Base-by-base conservation (phyloP, 2,888 invertebrate genomes). In the Sphaerophoria taeniata region DNA sequence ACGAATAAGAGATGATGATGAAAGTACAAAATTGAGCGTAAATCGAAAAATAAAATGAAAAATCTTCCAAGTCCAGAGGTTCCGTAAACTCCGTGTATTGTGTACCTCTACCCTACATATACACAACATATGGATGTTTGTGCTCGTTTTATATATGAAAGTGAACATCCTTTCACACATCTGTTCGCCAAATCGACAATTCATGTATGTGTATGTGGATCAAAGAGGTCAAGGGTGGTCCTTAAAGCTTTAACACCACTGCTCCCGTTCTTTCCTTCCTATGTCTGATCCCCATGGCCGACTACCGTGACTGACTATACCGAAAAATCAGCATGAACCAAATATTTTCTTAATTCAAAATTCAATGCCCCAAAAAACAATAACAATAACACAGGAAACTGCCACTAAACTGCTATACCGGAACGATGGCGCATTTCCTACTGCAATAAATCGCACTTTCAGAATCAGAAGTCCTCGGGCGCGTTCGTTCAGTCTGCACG, bases 391-490 rank as follows among this genome's bases (percentile, higher is more conserved):
- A 73, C 53, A 73, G 85, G 85, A 85, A 84, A 84, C 80, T 76
- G 75, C 75, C 80, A 85, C 81, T 85, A 81, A 81, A n/a, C n/a
- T n/a, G n/a, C n/a, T n/a, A n/a, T n/a, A n/a, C n/a, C n/a, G n/a
- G n/a, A n/a, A n/a, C n/a, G n/a, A 85, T 85, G 85, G 85, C 73
- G 85, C 85, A 85, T 85, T 81, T 81, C 85, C 85, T 81, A 63
- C 47, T 56, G 85, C 85, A 77, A 85, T 85, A 85, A 85, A 85
- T 85, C 76, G 81, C 81, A 70, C 70, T 76, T 72, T 69, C 67
- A 67, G 39, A 67, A 39, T 53, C 16, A 67, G 39, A 67, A 39
- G 51, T n/a, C 43, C 33, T n/a, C 34, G 14, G 53, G 53, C 51
- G 34, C 45, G 45, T 74, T 74, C 55, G 24, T 55, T 55, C 63